phyloP scores from a whole-genome alignment of 2,797 vertebrate species.

The Emydoidea blandingii region DNA sequence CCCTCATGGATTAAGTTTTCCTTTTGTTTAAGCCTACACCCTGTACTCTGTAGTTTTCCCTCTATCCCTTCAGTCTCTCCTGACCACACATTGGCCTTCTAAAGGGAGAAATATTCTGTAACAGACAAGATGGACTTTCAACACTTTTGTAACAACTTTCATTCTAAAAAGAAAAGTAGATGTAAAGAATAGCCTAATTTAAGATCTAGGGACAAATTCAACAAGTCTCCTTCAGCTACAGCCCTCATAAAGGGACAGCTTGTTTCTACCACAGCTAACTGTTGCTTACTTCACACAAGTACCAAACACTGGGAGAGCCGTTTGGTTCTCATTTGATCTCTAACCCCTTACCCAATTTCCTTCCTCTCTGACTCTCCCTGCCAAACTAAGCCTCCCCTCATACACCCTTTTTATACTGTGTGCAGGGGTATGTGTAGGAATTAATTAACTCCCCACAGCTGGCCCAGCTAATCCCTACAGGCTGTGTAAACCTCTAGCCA shows the following conservation, averaged over 20 bases:
- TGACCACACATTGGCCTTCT: neutral
- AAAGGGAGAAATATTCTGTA: fast-evolving
- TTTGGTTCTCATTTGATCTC: neutral
- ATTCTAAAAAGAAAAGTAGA: neutral
- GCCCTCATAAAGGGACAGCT: fast-evolving
- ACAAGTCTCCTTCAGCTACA: neutral
- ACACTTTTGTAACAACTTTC: neutral
- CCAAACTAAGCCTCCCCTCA: neutral
- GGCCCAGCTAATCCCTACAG: conserved; percentile 33
- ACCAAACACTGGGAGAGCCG: fast-evolving
- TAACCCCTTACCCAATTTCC: neutral
- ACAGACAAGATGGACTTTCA: neutral
- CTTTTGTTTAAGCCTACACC: neutral
- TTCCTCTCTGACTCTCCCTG: neutral
- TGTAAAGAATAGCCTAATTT: neutral
- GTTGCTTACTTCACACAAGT: neutral
- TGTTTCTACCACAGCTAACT: neutral
- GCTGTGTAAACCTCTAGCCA: neutral
- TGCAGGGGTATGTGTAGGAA: conserved; percentile 44
- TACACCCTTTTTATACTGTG: neutral
- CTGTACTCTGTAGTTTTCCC: neutral
- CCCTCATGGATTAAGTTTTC: neutral
- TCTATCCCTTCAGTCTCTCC: neutral
- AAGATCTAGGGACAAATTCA: neutral
- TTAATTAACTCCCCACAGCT: conserved; percentile 64